Base-by-base conservation (phyloP, 2,797 vertebrate genomes). In the Novumbra hubbsi region DNA sequence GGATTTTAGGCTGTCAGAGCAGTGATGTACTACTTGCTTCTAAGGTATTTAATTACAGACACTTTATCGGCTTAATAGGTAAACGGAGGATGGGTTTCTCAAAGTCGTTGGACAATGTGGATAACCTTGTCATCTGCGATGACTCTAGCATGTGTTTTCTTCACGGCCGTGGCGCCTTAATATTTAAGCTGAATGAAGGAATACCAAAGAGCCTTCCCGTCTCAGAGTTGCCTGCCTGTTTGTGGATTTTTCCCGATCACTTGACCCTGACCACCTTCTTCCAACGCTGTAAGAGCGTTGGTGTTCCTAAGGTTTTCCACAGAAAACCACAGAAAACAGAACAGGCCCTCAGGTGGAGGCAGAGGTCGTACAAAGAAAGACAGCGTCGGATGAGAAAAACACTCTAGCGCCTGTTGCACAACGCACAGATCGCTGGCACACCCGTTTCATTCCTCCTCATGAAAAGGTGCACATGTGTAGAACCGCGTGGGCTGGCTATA, bases 201-300 rank as follows among this genome's bases (percentile, higher is more conserved):
- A 50, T 19, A 17, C 17, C 32, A 52, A 24, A 48, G n/a, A 69
- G 16, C 24, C 45, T 68, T 15, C 16, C 64, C 24, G 48, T 78
- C 52, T 65, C 32, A 12, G 34, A 32, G 38, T 65, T 24, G 49
- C 41, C 30, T 70, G 15, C 6, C 19, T 52, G 24, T 27, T 60
- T 16, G 38, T 41, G 15, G 30, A 28, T 27, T 28, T 60, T 21
- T 68, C 55, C 45, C 49, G 21, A 70, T 55, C 68, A 63, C 38
- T 73, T 71, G 74, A 71, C 71, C 62, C 71, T 57, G 72, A 41
- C 27, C 45, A 52, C 19, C 27, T 78, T 67, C 21, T 34, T 27
- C 55, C 19, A 15, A 32, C 8, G 62, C 62, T 11, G 52, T 32
- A 16, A 52, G 30, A 63, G 38, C 70, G 15, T 64, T 21, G 50